Conservation (phyloP, 2,888 invertebrate genomes). For the Andrena bucephala region DNA sequence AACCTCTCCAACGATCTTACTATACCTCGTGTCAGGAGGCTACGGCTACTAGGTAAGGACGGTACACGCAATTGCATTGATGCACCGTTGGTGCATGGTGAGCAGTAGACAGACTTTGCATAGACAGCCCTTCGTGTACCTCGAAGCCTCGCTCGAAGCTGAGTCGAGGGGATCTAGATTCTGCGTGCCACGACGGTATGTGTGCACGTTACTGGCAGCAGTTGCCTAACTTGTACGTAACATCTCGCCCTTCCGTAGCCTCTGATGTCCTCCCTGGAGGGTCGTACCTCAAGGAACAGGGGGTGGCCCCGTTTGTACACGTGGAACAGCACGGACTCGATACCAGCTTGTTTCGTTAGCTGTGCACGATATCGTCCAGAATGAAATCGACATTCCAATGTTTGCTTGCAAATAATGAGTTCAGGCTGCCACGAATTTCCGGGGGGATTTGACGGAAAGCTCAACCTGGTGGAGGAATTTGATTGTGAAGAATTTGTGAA, state of each 20-base stretch:
- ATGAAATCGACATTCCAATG: not conserved
- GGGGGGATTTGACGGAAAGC: not conserved
- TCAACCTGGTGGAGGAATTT: not conserved
- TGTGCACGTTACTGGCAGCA: conserved; percentile 29
- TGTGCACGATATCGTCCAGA: not conserved
- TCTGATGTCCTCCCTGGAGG: conserved; percentile 52
- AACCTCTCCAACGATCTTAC: not conserved
- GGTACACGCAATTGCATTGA: conserved; percentile 61
- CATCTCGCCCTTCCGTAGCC: conserved; percentile 15
- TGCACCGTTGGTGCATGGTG: conserved; percentile 69
- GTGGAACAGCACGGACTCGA: conserved; percentile 19
- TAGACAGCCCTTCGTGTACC: conserved; percentile 31
- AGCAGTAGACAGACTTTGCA: conserved; percentile 70
- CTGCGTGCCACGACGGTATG: conserved; percentile 23
- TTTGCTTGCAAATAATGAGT: not conserved
- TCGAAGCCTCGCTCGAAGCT: conserved; percentile 23
- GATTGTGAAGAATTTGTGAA: not conserved
- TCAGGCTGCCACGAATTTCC: not conserved
- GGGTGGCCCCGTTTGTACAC: conserved; percentile 49
- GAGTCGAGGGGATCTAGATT: conserved; percentile 15
- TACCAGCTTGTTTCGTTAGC: not conserved
- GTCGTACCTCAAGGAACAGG: conserved; percentile 62
- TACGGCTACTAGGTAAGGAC: not conserved
- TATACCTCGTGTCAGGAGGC: not conserved
- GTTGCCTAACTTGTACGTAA: conserved; percentile 54